A percentile compares a stretch with the other conserved stretches of the same genome.
phyloP scores from a whole-genome alignment of 2,888 invertebrate genomes.

The Rhimphoctona megacephalus region DNA sequence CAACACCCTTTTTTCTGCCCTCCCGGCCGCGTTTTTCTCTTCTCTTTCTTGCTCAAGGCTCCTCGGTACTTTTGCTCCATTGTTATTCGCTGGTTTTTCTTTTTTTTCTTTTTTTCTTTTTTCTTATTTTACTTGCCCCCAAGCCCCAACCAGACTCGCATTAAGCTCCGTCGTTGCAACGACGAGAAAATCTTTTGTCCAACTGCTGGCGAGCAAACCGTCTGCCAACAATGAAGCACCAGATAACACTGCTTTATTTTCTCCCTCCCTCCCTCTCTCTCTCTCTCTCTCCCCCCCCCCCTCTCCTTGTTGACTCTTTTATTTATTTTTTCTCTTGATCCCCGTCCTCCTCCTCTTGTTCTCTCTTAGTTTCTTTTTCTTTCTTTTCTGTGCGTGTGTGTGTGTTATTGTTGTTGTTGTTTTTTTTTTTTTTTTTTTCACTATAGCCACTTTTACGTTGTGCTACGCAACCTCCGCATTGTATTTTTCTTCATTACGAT shows the following conservation, averaged over 20 bases:
- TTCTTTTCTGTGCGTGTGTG: slow-evolving; percentile 11
- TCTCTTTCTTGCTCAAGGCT: slow-evolving; percentile 19
- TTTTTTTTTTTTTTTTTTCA: slow-evolving; percentile 1
- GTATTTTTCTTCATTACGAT: slow-evolving; percentile 43
- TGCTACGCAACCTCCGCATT: slow-evolving; percentile 6
- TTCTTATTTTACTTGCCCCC: slow-evolving; percentile 1
- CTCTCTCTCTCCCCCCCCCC: background rate
- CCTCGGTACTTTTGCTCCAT: slow-evolving; percentile 58
- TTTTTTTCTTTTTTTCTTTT: slow-evolving; percentile 24
- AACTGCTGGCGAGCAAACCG: slow-evolving; percentile 38
- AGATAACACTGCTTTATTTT: slow-evolving; percentile 53
- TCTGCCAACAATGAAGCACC: slow-evolving; percentile 60
- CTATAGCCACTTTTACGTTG: slow-evolving; percentile 45
- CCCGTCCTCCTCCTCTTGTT: background rate
- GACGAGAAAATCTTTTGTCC: slow-evolving; percentile 64
- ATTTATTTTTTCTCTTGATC: slow-evolving; percentile 15
- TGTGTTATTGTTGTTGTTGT: slow-evolving; percentile 23
- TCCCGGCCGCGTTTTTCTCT: background rate
- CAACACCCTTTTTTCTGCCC: background rate
- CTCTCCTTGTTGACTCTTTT: slow-evolving; percentile 41
- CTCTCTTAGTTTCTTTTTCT: slow-evolving; percentile 12
- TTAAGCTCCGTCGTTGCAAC: slow-evolving; percentile 37
- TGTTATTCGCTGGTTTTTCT: slow-evolving; percentile 63
- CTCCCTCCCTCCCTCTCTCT: slow-evolving; percentile 13
- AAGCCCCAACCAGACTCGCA: slow-evolving; percentile 40